Conservation (phyloP, 2,797 vertebrate species). For the Myotis planiceps region DNA sequence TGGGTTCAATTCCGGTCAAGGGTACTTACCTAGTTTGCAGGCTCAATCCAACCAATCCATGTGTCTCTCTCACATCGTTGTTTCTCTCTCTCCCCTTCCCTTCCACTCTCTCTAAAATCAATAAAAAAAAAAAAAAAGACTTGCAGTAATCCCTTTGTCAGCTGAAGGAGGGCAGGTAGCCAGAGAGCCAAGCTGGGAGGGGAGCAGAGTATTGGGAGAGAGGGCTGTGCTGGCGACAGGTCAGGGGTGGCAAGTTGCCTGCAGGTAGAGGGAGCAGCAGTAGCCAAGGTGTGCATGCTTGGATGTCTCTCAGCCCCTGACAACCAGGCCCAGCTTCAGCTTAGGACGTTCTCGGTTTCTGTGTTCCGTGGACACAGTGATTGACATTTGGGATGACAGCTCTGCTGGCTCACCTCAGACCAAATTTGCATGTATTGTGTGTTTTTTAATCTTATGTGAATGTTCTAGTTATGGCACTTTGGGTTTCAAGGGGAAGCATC, state of each 20-base stretch:
- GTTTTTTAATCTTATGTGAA: background rate
- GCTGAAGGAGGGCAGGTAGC: background rate
- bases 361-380: background rate
- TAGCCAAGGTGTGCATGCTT: background rate
- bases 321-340: background rate
- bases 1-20: too few relatives aligned
- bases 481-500: background rate
- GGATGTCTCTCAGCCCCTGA: background rate
- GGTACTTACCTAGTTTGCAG: too few relatives aligned
- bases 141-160: background rate
- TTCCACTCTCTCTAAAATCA: too few relatives aligned
- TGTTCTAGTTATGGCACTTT: background rate
- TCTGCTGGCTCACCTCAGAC: background rate
- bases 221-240: background rate
- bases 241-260: background rate
- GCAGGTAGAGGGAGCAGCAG: background rate
- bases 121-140: background rate
- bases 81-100: too few relatives aligned
- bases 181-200: background rate
- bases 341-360: background rate
- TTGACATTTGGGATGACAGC: slow-evolving; percentile 9
- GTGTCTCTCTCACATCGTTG: too few relatives aligned
- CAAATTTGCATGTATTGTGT: background rate
- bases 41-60: too few relatives aligned
- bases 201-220: background rate